A percentile compares a stretch with the other conserved stretches of the same genome.
Evolutionary conservation across 2,888 invertebrate genomes (phyloP).

Genomic region (Polia nebulosa): DNA sequence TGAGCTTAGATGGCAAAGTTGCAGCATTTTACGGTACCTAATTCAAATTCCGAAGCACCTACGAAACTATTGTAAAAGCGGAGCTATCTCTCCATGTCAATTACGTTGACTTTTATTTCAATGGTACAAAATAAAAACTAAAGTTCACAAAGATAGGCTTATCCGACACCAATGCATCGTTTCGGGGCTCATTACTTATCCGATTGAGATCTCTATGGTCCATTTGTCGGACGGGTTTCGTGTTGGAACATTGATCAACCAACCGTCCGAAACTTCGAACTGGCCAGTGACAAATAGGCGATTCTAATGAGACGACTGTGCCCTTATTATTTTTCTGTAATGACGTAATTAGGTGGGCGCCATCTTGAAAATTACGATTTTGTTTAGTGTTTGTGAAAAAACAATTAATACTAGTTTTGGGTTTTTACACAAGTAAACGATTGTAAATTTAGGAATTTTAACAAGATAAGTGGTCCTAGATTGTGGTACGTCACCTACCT

Average conservation of each 20-base stretch:
- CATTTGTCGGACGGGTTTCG: conserved; percentile 55
- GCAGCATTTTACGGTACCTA: too few species aligned
- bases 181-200: conserved; percentile 58
- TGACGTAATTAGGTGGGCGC: conserved; percentile 11
- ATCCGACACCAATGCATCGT: conserved; percentile 45
- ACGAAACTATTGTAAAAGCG: neutral
- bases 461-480: too few species aligned
- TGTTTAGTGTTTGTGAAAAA: conserved; percentile 7
- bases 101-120: conserved; percentile 32
- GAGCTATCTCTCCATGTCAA: conserved; percentile 8
- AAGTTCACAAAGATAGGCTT: conserved; percentile 36
- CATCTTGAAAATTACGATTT: conserved; percentile 34
- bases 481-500: too few species aligned
- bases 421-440: neutral
- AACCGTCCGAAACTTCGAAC: conserved; percentile 39
- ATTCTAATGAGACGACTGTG: conserved; percentile 38
- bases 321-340: conserved; percentile 22
- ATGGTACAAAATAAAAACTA: conserved; percentile 11
- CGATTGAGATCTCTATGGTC: conserved; percentile 65
- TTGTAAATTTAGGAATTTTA: neutral
- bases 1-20: too few species aligned
- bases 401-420: neutral
- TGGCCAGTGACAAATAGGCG: conserved; percentile 63
- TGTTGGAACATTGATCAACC: conserved; percentile 55
- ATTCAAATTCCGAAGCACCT: neutral